Evolutionary conservation across 2,113 vertebrate species (phyloP).

Genomic region (Podarcis raffonei): DNA sequence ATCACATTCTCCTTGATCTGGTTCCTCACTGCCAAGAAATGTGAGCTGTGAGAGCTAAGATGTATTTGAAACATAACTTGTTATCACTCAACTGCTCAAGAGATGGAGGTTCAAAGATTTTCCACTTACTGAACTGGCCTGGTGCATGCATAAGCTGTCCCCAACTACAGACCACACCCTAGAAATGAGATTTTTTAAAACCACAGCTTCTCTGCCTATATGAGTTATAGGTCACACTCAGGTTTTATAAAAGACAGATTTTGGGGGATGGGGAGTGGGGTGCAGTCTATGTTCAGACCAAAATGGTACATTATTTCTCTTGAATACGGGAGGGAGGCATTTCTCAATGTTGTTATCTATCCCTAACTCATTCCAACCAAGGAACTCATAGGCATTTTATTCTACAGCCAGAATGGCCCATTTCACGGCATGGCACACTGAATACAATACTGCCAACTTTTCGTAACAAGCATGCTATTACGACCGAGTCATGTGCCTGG

Average conservation of each 20-base stretch:
- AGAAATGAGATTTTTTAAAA: too few relatives aligned
- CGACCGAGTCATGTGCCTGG: not conserved
- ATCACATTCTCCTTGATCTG: not conserved
- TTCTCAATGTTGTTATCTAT: not conserved
- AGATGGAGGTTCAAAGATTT: conserved; percentile 18
- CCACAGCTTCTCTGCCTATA: too few relatives aligned
- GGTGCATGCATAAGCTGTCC: too few relatives aligned
- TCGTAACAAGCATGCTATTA: not conserved
- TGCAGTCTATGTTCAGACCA: too few relatives aligned
- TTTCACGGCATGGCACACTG: not conserved
- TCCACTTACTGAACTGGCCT: not conserved
- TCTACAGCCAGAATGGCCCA: rapidly evolving
- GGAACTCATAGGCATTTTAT: not conserved
- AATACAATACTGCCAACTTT: not conserved
- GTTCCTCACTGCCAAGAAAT: not conserved
- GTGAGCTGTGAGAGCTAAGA: conserved; percentile 24
- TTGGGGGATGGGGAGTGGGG: too few relatives aligned
- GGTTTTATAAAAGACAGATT: too few relatives aligned
- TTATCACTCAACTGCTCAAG: conserved; percentile 17
- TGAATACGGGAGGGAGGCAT: not conserved
- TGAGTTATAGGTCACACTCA: too few relatives aligned
- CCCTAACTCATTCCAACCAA: not conserved
- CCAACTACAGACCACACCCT: too few relatives aligned
- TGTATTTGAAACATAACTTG: not conserved
- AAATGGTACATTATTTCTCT: conserved; percentile 2